Evolutionary conservation across 1,140 invertebrate genomes (phyloP), one percentile per base, ranked within the genome.

Genomic region (Drosophila pandora): DNA sequence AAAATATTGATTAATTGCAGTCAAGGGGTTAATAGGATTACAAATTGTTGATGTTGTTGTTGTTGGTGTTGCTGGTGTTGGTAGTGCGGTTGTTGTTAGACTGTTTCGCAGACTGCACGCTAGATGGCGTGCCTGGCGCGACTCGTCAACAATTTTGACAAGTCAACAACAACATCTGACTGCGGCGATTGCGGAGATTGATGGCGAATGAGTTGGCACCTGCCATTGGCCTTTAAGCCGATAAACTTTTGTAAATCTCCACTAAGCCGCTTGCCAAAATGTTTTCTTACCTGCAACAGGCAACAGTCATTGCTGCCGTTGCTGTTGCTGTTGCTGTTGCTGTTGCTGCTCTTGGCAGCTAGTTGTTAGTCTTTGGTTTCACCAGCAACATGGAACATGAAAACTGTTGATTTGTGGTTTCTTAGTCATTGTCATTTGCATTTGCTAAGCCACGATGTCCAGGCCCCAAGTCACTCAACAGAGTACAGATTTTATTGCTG

Each of bases 11-110:
- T 79, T 88, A 88, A 82, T 88, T 73, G 70, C 53, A 69, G 79
- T 72, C 79, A 79, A 76, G 72, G 85, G 82, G 83, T 79, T 87
- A 87, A 87, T 87, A 87, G 70, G 70, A 82, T 88, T 82, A 87
- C 70, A 78, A 63, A 52, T 43, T 74, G 61, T 67, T 55, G 58
- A 21, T 54, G 53, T 3, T 45, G 61, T 8, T 60, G 60, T 1
- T 45, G 34, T 1, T 47, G 49, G 8, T 67, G 58, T 2, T 43
- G 70, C 13, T 56, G 50, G 17, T 58, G 60, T 21, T 50, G 58
- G 7, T 45, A 50, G 30, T 58, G 32, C n/a, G 22, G 43, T 47
- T 47, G 41, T 17, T 43, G 5, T 43, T 43, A n/a, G 17, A 30
- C 22, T 54, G 60, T 23, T 47, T 54, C 47, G 13, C 45, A 32